Evolutionary conservation across 2,888 invertebrate species (phyloP).

Genomic region (Myathropa florea): DNA sequence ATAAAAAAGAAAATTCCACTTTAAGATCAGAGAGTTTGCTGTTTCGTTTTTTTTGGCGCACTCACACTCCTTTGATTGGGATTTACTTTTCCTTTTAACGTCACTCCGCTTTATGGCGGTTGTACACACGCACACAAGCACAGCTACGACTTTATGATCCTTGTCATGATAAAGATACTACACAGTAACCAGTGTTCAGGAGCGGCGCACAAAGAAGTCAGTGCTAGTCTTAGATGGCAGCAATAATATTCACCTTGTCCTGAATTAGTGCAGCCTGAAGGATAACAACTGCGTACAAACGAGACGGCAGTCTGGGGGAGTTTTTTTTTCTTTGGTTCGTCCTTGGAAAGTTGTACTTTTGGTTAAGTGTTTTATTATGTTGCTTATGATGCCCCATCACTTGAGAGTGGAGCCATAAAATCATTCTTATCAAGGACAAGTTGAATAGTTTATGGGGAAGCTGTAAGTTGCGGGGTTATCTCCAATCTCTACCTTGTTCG

Average conservation of each 20-base stretch:
- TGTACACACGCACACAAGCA: background rate
- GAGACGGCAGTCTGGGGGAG: background rate
- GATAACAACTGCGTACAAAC: background rate
- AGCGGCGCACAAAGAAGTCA: constrained; percentile 7
- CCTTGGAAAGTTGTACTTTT: constrained; percentile 20
- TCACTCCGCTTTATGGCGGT: background rate
- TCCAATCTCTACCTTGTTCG: background rate
- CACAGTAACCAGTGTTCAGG: background rate
- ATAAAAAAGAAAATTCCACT: background rate
- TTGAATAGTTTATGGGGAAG: background rate
- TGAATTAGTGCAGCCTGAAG: constrained; percentile 25
- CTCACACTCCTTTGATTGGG: background rate
- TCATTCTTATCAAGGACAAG: constrained; percentile 4
- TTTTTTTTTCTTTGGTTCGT: background rate
- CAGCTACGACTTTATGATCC: constrained; percentile 13
- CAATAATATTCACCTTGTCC: constrained; percentile 33
- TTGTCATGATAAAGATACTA: constrained; percentile 2
- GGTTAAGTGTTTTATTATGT: constrained; percentile 32
- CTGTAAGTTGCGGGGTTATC: background rate
- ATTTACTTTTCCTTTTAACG: constrained; percentile 2
- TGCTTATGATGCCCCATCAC: background rate
- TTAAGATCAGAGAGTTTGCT: background rate
- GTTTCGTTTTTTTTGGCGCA: background rate
- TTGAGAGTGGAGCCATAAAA: background rate
- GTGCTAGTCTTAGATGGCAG: background rate